phyloP scores from a whole-genome alignment of 2,797 vertebrate genomes.

The Lepilemur ruficaudatus region DNA sequence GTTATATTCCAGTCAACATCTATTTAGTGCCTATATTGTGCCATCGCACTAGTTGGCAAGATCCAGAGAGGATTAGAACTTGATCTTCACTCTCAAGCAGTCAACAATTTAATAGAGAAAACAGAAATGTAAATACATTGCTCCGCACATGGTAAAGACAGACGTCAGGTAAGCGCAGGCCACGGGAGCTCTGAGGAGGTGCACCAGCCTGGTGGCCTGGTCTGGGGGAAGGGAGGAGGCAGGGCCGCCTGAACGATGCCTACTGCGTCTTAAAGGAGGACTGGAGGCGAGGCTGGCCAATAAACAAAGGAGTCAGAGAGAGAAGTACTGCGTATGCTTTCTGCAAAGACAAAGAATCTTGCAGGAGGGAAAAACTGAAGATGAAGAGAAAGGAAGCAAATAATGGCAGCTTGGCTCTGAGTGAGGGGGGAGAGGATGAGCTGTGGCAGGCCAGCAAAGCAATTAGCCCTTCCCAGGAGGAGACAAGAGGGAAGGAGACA shows the following conservation, averaged over 20 bases:
- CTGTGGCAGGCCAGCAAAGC: background rate
- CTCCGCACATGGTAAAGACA: background rate
- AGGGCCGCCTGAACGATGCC: background rate
- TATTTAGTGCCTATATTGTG: background rate
- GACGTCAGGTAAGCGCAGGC: background rate
- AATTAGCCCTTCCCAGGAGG: background rate
- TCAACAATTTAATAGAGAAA: background rate
- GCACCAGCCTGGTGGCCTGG: rapidly evolving
- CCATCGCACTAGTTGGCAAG: background rate
- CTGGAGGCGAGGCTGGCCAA: background rate
- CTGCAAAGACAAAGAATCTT: background rate
- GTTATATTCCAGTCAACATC: background rate
- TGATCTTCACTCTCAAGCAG: background rate
- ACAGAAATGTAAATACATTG: background rate
- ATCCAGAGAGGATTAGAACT: background rate
- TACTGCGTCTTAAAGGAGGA: background rate
- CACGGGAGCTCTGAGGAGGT: background rate
- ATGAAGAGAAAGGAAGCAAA: background rate
- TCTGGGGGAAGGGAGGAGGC: background rate
- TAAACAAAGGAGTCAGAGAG: background rate
- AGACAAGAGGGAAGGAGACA: background rate
- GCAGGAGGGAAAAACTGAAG: background rate
- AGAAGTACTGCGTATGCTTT: background rate
- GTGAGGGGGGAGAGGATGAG: background rate
- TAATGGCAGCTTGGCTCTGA: background rate